Evolutionary conservation across 1,140 invertebrate genomes (phyloP).

Genomic region (Bilobella aurantiaca): DNA sequence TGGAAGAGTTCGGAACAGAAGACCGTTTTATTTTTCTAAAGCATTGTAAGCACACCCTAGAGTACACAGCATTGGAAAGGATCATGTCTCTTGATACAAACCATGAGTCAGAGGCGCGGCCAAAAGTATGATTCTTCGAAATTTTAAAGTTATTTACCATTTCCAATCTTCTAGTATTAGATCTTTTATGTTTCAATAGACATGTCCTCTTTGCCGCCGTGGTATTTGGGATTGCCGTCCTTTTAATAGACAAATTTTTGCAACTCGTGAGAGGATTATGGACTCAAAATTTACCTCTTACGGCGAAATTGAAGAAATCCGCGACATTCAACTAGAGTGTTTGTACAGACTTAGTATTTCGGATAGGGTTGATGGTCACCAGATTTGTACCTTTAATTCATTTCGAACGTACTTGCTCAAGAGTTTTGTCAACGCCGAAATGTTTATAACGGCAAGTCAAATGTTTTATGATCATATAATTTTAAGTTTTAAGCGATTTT

Average conservation of each 20-base stretch:
- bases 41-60: not conserved
- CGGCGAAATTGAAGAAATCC: too few relatives aligned
- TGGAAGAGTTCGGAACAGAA: not conserved
- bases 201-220: not conserved
- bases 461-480: too few relatives aligned
- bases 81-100: not conserved
- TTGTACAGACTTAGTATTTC: not conserved
- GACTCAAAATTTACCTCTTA: too few relatives aligned
- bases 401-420: slow-evolving; percentile 5
- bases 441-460: too few relatives aligned
- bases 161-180: not conserved
- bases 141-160: not conserved
- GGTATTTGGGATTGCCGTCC: not conserved
- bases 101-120: too few relatives aligned
- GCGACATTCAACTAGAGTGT: not conserved
- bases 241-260: not conserved
- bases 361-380: not conserved
- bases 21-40: not conserved
- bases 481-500: too few relatives aligned
- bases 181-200: not conserved
- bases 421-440: too few relatives aligned
- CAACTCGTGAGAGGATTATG: not conserved
- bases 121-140: not conserved
- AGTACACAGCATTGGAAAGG: not conserved
- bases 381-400: not conserved